phyloP scores from a whole-genome alignment of 2,797 vertebrate species.

The Cirrhinus molitorella region DNA sequence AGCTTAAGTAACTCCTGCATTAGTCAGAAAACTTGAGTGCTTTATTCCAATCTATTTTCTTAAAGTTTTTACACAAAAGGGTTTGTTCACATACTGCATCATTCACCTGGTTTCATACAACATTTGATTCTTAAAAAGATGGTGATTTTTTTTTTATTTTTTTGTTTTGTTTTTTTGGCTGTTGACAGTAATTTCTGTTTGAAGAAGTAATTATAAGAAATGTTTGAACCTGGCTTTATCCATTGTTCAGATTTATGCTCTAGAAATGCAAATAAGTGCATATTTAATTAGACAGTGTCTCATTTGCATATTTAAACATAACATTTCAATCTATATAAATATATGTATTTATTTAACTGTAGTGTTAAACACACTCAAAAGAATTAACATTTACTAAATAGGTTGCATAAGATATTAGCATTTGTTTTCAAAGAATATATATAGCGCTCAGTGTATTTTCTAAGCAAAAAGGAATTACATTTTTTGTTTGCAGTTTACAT shows the following conservation, averaged over 20 bases:
- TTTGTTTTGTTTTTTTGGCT: background rate
- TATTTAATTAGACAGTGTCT: background rate
- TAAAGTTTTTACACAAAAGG: background rate
- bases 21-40: no score
- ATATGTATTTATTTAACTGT: background rate
- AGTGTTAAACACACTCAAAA: no score
- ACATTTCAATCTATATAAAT: background rate
- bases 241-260: background rate
- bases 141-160: background rate
- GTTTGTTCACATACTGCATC: background rate
- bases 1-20: no score
- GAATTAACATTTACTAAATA: no score
- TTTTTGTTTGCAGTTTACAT: no score
- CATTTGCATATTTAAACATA: background rate
- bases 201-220: background rate
- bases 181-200: background rate
- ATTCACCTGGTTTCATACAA: background rate
- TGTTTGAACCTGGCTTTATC: background rate
- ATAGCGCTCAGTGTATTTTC: no score
- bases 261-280: background rate
- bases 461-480: no score
- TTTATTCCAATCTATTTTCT: background rate
- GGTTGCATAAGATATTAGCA: no score
- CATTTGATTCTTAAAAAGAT: background rate
- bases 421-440: no score